Base-by-base conservation (phyloP, 2,888 invertebrate species). In the Dicranocentrus wangi region DNA sequence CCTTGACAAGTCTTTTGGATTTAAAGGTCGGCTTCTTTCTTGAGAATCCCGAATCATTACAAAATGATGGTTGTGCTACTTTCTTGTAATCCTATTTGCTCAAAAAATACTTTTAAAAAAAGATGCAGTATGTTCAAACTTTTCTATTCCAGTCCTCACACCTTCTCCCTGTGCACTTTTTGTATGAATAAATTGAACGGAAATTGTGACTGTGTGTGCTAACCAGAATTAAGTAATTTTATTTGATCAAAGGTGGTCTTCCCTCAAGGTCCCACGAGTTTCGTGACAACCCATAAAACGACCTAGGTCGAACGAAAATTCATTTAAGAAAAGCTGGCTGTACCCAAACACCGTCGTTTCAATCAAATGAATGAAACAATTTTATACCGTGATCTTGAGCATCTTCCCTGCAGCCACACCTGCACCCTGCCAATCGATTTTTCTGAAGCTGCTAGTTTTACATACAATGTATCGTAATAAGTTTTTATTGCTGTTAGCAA, bases 231-330 rank as follows among this genome's bases (percentile, higher is more conserved):
- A 58, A 58, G 58, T 13, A 58, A 25, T 58, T 10, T 13, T 23
- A 39, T 53, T 21, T 47, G 25, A 58, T n/a, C 42, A 53, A 23
- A 23, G 71, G 71, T 60, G 71, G 71, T 71, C 71, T 39, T 43
- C 19, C n/a, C 13, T 5, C 13, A 51, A 10, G 7, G 13, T 51
- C 51, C 5, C 17, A 15, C 60, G 8, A 23, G 3, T 1, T 60
- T 69, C 77, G 61, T 78, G 78, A 42, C 55, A 70, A 78, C 53
- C 19, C 70, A 78, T 78, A 78, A 70, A 43, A 25, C 39, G 32
- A 8, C 28, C 13, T 19, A 63, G 32, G 19, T n/a, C n/a, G n/a
- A n/a, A n/a, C n/a, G n/a, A n/a, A n/a, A n/a, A n/a, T n/a, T n/a
- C n/a, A n/a, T n/a, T n/a, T n/a, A n/a, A n/a, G n/a, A n/a, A n/a